Base-by-base conservation (phyloP, 2,888 invertebrate species). In the Protodeltote pygarga region DNA sequence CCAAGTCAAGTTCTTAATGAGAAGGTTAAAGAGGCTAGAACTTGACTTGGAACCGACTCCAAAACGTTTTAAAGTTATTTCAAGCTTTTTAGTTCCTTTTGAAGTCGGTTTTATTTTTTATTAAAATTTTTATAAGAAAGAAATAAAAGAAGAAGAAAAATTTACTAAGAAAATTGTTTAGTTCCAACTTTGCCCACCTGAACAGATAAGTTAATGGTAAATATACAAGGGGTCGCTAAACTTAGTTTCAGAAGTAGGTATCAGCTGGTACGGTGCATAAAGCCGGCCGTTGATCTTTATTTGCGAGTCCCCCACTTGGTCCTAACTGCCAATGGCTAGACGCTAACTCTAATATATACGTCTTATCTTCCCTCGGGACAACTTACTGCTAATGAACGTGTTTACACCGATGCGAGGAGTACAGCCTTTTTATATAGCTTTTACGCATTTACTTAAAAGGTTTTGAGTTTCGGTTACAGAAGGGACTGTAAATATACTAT, bases 261-360 rank as follows among this genome's bases (percentile, higher is more conserved):
- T 77, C 79, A 79, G 78, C 77, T 79, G 79, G 71, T 49, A 71
- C 40, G 57, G 45, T 55, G 71, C 65, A 66, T 76, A 79, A 83
- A 79, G 72, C 68, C 77, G 82, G 81, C 76, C 83, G 77, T 86
- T 85, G 85, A 85, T 87, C 87, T 83, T 82, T 83, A 84, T 88
- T 87, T 81, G 77, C 73, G 66, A 71, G 63, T 69, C 73, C 71
- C 69, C 64, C 52, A 40, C 65, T 51, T 54, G 46, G 54, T 51
- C 70, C 48, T 47, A 60, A 73, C 69, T 59, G 68, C 51, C 65
- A 67, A 60, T 61, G 69, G 70, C 73, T 70, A 75, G 76, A 75
- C 73, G 70, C 60, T 75, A 77, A 77, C 69, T 65, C 72, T 71
- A 68, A 80, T 79, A 79, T 71, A 71, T 74, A 70, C 69, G 59